These are phyloP conservation scores for Mythimna vitellina DNA, from an alignment of 2,888 invertebrate genomes.

Conservation along the genomic window DNA sequence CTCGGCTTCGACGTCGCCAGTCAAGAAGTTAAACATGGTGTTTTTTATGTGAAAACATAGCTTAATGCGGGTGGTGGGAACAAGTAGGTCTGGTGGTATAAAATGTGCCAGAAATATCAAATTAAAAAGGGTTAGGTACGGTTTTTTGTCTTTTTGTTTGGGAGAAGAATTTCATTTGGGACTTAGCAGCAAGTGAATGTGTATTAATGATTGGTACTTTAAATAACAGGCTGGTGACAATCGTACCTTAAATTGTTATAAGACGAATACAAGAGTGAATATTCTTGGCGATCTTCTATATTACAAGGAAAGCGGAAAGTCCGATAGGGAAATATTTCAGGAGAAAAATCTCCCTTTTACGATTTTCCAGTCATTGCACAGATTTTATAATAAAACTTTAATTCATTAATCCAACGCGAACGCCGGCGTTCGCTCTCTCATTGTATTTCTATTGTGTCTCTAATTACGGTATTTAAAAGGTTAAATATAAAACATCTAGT, in stretches of 20 bases:
- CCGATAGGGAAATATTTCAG: neutral
- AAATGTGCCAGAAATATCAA: constrained; percentile 48
- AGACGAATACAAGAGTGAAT: neutral
- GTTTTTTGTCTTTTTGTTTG: constrained; percentile 4
- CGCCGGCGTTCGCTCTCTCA: too few species aligned
- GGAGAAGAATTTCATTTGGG: neutral
- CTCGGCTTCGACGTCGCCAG: constrained; percentile 68
- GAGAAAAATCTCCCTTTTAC: neutral
- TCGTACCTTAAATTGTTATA: neutral
- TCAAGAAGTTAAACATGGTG: constrained; percentile 72
- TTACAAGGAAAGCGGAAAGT: neutral
- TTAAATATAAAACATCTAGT: too few species aligned
- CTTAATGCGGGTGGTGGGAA: constrained; percentile 71
- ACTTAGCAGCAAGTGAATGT: neutral
- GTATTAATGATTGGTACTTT: neutral
- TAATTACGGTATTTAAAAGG: too few species aligned
- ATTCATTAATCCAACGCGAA: too few species aligned
- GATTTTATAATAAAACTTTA: too few species aligned
- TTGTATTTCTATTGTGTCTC: too few species aligned
- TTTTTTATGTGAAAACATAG: constrained; percentile 57
- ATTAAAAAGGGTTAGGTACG: constrained; percentile 48
- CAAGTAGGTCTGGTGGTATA: constrained; percentile 45
- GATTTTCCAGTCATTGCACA: neutral
- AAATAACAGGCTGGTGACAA: neutral
- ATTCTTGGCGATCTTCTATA: too few species aligned